Conservation (phyloP, 2,888 invertebrate genomes). For the Pristionchus maxplancki region DNA sequence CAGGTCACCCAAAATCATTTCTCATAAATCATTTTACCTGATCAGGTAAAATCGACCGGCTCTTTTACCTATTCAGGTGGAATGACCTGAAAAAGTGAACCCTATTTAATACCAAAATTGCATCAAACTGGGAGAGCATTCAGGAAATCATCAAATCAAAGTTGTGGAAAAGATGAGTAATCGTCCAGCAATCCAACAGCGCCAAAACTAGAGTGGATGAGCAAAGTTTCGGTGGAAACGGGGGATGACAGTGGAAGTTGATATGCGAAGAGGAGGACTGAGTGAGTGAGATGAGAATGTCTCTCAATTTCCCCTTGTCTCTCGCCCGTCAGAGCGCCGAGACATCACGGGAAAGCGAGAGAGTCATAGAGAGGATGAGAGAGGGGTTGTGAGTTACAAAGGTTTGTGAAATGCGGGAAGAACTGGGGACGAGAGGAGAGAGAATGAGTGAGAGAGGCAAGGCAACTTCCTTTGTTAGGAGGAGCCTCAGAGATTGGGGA, state of each 20-base stretch:
- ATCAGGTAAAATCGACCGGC: no score
- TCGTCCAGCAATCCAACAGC: no score
- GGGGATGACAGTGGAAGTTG: constrained; percentile 24
- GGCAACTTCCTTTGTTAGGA: constrained; percentile 32
- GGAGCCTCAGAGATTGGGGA: background rate
- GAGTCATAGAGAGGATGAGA: background rate
- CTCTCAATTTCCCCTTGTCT: no score
- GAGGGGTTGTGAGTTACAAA: background rate
- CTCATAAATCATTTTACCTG: no score
- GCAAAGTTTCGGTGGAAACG: background rate
- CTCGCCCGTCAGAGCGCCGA: no score
- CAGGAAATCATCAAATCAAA: no score
- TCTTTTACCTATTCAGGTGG: no score
- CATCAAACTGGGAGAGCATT: no score
- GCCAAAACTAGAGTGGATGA: background rate
- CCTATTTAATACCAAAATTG: no score
- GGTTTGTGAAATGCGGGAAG: background rate
- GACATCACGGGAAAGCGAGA: background rate
- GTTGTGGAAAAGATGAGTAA: no score
- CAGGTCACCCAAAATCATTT: no score
- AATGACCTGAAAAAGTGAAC: no score
- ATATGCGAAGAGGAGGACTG: background rate
- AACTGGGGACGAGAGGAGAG: background rate
- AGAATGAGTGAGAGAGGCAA: constrained; percentile 9
- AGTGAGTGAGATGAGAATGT: background rate